Conservation (phyloP, 64 coral and sea anemone species). For the Platygyra sinensis region DNA sequence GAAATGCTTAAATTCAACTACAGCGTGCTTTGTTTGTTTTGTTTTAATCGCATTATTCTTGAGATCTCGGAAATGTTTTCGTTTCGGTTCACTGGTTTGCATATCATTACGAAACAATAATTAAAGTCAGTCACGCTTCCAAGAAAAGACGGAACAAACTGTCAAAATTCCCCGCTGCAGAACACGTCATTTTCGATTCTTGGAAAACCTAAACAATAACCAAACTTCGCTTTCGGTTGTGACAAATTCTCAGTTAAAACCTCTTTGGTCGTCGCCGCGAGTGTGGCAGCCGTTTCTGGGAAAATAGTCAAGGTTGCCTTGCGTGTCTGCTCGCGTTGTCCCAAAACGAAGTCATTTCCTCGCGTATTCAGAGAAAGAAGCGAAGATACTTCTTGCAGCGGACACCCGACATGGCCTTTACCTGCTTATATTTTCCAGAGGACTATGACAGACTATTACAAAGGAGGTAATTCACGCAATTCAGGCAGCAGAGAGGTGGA, state of each 20-base stretch:
- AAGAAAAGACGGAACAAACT: conserved; percentile 29
- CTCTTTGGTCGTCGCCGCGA: background rate
- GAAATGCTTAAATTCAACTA: too few relatives aligned
- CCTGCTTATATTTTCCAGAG: conserved; percentile 17
- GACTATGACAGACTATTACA: background rate
- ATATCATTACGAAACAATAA: background rate
- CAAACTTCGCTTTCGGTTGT: background rate
- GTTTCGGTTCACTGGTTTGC: background rate
- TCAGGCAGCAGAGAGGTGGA: background rate
- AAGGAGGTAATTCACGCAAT: background rate
- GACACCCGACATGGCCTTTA: background rate
- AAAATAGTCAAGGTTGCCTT: background rate
- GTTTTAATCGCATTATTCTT: too few relatives aligned
- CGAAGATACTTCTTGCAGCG: background rate
- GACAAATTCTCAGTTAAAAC: background rate
- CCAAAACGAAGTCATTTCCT: background rate
- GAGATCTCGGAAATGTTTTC: conserved; percentile 25
- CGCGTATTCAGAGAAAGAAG: background rate
- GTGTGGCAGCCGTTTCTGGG: background rate
- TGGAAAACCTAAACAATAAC: background rate
- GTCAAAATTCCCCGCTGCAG: background rate
- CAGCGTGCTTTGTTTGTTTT: too few relatives aligned
- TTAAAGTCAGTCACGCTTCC: conserved; percentile 17
- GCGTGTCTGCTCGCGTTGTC: background rate
- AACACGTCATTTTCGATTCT: background rate